Evolutionary conservation across 2,888 invertebrate species (phyloP).

Genomic region (Ophion ventricosus): DNA sequence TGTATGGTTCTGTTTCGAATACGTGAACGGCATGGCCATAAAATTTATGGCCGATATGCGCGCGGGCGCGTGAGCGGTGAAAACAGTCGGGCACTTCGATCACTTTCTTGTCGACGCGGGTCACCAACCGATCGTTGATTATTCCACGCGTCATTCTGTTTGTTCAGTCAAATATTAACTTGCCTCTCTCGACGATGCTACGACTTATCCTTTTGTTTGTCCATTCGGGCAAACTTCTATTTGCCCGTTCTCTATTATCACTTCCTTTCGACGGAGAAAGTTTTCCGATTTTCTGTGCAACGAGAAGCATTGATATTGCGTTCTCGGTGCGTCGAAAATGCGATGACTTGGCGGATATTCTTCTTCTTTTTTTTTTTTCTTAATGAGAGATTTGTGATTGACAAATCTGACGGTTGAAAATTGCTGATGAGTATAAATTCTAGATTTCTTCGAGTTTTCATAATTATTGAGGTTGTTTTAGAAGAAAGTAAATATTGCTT

Average conservation of each 20-base stretch:
- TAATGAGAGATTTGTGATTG: neutral
- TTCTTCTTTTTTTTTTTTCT: neutral
- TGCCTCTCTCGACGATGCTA: constrained; percentile 11
- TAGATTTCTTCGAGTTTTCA: too few relatives aligned
- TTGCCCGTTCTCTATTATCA: constrained; percentile 22
- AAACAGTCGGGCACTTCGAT: constrained; percentile 38
- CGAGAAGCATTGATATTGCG: neutral
- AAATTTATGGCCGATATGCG: constrained; percentile 49
- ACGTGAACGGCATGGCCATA: constrained; percentile 59
- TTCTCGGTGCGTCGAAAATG: neutral
- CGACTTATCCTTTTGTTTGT: constrained; percentile 36
- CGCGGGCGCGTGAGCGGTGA: constrained; percentile 47
- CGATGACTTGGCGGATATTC: neutral
- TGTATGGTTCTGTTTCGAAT: constrained; percentile 32
- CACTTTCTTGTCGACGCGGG: constrained; percentile 53
- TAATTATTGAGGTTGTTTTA: too few relatives aligned
- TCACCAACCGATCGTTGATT: constrained; percentile 39
- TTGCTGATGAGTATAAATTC: neutral
- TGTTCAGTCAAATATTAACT: constrained; percentile 40
- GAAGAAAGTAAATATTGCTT: too few relatives aligned
- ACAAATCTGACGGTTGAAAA: neutral
- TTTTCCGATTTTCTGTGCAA: neutral
- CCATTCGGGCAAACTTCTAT: constrained; percentile 15
- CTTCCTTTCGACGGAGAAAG: neutral
- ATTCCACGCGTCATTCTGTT: constrained; percentile 39